Conservation (phyloP, 2,888 invertebrate species). For the Orthosia gothica region DNA sequence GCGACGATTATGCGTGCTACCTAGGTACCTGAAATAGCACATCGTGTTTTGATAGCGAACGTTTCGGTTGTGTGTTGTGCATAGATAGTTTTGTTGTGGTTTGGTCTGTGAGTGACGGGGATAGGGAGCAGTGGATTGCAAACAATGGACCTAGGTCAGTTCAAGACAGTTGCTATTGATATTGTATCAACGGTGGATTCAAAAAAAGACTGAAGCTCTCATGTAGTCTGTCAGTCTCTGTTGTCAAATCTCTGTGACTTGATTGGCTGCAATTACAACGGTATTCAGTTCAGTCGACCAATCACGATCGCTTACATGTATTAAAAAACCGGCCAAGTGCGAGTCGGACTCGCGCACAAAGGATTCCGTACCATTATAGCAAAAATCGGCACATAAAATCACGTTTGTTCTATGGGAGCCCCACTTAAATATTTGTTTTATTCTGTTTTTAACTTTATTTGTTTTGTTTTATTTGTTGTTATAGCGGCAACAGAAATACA, state of each 20-base stretch:
- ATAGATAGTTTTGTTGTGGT: constrained; percentile 53
- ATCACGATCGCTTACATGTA: too few species aligned
- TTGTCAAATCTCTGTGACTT: background rate
- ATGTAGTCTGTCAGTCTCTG: background rate
- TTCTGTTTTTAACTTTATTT: too few species aligned
- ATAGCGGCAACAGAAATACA: too few species aligned
- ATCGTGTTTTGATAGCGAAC: constrained; percentile 75
- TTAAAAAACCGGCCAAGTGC: too few species aligned
- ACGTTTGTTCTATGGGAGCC: too few species aligned
- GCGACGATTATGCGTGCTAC: constrained; percentile 70
- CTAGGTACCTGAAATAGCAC: constrained; percentile 82
- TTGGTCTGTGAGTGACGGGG: constrained; percentile 15
- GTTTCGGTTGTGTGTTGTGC: constrained; percentile 79
- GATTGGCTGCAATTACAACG: background rate
- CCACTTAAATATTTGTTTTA: too few species aligned
- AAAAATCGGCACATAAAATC: too few species aligned
- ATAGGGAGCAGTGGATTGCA: constrained; percentile 49
- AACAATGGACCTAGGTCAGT: constrained; percentile 33
- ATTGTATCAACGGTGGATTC: background rate
- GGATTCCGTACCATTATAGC: too few species aligned
- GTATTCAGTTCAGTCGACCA: background rate
- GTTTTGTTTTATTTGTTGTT: too few species aligned
- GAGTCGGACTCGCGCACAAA: too few species aligned
- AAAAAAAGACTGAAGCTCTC: background rate
- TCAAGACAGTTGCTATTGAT: background rate